phyloP scores from a whole-genome alignment of 1,140 invertebrate species.

The Linepithema humile region DNA sequence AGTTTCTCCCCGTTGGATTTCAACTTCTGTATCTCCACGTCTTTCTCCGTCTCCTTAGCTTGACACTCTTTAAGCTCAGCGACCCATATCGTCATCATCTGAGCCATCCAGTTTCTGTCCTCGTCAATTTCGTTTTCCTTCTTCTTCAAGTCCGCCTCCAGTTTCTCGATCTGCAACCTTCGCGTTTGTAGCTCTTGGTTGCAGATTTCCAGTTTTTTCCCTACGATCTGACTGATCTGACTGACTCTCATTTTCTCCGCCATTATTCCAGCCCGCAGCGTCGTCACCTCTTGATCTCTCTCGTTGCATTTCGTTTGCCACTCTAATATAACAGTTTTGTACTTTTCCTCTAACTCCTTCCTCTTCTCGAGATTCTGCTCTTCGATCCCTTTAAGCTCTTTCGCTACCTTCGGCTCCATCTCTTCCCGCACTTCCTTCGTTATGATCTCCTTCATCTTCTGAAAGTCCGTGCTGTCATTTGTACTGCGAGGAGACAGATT shows the following conservation, averaged over 20 bases:
- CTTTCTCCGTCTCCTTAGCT: slow-evolving; percentile 71
- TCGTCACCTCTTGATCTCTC: slow-evolving; percentile 75
- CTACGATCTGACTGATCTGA: slow-evolving; percentile 74
- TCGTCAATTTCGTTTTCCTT: slow-evolving; percentile 77
- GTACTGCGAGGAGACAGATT: slow-evolving; percentile 75
- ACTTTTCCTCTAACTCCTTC: slow-evolving; percentile 75
- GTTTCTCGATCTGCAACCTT: slow-evolving; percentile 75
- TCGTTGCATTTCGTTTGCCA: slow-evolving; percentile 73
- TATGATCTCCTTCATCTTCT: slow-evolving; percentile 77
- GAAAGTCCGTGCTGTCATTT: slow-evolving; percentile 74
- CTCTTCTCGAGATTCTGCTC: slow-evolving; percentile 72
- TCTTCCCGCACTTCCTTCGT: slow-evolving; percentile 78
- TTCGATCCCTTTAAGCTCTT: slow-evolving; percentile 76
- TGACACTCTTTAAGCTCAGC: slow-evolving; percentile 74
- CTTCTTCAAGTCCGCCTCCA: slow-evolving; percentile 68
- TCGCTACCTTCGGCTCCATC: slow-evolving; percentile 78
- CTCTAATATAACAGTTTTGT: slow-evolving; percentile 72
- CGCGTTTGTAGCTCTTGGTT: slow-evolving; percentile 72
- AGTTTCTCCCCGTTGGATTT: slow-evolving; percentile 69
- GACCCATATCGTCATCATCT: slow-evolving; percentile 78
- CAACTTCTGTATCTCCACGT: slow-evolving; percentile 69
- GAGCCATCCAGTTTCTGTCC: slow-evolving; percentile 76
- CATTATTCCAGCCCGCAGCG: slow-evolving; percentile 69
- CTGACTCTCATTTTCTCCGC: slow-evolving; percentile 76
- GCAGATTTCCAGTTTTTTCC: slow-evolving; percentile 72